These are phyloP conservation scores for Drosophila buzzatii DNA, from an alignment of 2,888 invertebrate genomes.

Conservation along the genomic window DNA sequence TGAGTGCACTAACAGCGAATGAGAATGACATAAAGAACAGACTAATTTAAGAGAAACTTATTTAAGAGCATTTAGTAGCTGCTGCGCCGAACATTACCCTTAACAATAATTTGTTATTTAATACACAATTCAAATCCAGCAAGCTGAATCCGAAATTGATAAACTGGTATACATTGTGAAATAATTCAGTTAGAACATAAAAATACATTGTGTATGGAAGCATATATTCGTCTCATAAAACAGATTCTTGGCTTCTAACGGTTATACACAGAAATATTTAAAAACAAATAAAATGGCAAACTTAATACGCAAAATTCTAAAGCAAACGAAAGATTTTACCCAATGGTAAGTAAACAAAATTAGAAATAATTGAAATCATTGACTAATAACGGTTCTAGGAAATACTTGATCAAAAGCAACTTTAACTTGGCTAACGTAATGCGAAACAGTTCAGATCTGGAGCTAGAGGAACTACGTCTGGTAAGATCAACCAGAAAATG, in stretches of 20 bases:
- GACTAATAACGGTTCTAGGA: conserved; percentile 19
- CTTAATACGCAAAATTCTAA: conserved; percentile 43
- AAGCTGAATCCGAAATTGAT: not conserved
- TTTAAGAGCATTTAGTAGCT: too few relatives aligned
- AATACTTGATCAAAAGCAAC: conserved; percentile 40
- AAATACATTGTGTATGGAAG: conserved; percentile 1
- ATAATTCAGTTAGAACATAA: not conserved
- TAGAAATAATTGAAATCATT: not conserved
- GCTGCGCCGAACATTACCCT: too few relatives aligned
- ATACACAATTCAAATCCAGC: not conserved
- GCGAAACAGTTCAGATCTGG: conserved; percentile 26
- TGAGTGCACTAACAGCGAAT: too few relatives aligned
- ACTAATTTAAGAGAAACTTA: too few relatives aligned
- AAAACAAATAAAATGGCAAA: conserved; percentile 37
- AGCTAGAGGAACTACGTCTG: conserved; percentile 46
- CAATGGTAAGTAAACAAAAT: conserved; percentile 28
- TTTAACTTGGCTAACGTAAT: conserved; percentile 37
- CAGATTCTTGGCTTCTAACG: conserved; percentile 3
- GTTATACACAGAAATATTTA: not conserved
- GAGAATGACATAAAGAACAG: too few relatives aligned
- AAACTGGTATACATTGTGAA: not conserved
- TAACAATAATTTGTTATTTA: not conserved
- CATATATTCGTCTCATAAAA: not conserved
- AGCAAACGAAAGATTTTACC: conserved; percentile 16
- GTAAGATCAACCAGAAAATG: not conserved